Evolutionary conservation across 2,888 invertebrate species (phyloP), one percentile per base, ranked within the genome.

Genomic region (Hypomecis atomaria): DNA sequence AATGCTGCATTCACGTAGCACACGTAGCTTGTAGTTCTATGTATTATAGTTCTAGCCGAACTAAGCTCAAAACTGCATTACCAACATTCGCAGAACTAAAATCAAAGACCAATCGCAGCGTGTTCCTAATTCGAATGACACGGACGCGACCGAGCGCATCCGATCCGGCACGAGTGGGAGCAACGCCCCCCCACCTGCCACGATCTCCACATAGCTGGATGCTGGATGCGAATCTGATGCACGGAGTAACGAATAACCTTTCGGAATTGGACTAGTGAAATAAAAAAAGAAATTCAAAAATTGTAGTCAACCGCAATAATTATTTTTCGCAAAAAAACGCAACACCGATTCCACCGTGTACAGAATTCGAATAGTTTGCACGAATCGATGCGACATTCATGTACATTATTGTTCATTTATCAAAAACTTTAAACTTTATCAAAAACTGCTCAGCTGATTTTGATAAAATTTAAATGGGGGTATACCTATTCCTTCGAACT

Each of bases 161-260:
- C 77, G 76, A 74, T 67, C 69, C 70, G 68, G 80, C 79, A 83
- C 84, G 83, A 84, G 82, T 72, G 78, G 78, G 88, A 85, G 83
- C 89, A 89, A 85, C 84, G 89, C 76, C 84, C 88, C 79, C 76
- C 78, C 88, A 89, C 89, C 88, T 89, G 88, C 77, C 81, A 82
- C 84, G 85, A 85, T 76, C 79, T 81, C 61, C 83, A 82, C 87
- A 89, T 89, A 87, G 88, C 85, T 81, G 44, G 44, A 61, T 52
- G 88, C 85, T 81, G 44, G 44, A 61, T 52, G 53, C 53, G 50
- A 66, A 65, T 61, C 65, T 53, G 57, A 47, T 43, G 45, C 65
- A 67, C 49, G 53, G 56, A 37, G 37, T 23, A 10, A 37, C 34
- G 48, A 48, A 48, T 34, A 8, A 38, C 11, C 13, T 7, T 23